Conservation (phyloP, 2,797 vertebrate species). For the Eremophila alpestris region DNA sequence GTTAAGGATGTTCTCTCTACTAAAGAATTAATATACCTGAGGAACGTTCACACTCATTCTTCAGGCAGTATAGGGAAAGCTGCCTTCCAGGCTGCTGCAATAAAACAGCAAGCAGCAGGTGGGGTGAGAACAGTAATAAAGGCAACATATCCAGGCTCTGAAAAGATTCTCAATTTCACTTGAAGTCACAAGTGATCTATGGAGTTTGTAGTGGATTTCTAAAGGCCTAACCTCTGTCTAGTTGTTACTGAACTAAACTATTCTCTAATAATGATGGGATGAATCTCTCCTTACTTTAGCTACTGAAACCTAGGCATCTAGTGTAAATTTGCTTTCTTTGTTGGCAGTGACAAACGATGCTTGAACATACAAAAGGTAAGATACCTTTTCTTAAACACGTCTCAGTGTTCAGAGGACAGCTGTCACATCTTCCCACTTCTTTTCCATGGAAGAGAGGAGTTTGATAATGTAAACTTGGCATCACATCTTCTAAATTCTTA, state of each 20-base stretch:
- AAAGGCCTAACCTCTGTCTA: neutral
- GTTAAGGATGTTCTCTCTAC: neutral
- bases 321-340: neutral
- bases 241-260: neutral
- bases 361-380: neutral
- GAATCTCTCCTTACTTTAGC: neutral
- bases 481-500: neutral
- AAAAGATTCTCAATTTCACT: neutral
- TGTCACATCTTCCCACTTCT: neutral
- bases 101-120: neutral
- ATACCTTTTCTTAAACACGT: neutral
- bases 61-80: neutral
- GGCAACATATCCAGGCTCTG: neutral
- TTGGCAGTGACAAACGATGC: neutral
- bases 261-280: neutral
- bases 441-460: neutral
- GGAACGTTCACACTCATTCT: neutral
- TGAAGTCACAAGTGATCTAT: neutral
- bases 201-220: neutral
- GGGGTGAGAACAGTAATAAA: neutral
- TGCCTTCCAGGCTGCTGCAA: neutral
- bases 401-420: neutral
- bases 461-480: neutral
- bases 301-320: neutral
- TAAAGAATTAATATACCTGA: neutral